These are phyloP conservation scores for Polymixis lichenea DNA, from an alignment of 2,888 invertebrate species.

Conservation along the genomic window DNA sequence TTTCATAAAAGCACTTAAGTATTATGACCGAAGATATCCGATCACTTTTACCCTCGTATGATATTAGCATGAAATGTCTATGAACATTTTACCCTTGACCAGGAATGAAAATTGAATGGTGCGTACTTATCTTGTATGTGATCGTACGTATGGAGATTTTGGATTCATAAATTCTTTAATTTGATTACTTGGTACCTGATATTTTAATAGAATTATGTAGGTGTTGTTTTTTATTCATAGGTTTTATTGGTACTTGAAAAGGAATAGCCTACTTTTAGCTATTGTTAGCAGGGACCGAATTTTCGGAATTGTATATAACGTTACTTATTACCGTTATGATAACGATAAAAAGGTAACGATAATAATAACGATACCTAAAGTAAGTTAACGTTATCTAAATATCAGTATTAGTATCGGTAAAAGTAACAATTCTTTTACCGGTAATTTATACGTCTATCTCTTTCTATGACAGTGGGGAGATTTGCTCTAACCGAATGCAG, in stretches of 20 bases:
- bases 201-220: background rate
- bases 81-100: constrained; percentile 66
- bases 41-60: constrained; percentile 65
- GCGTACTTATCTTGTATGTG: constrained; percentile 45
- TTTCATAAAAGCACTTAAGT: constrained; percentile 66
- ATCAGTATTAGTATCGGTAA: too few species aligned
- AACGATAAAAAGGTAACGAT: too few species aligned
- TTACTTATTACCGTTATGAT: too few species aligned
- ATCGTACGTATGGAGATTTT: constrained; percentile 46
- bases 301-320: too few species aligned
- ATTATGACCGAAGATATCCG: constrained; percentile 64
- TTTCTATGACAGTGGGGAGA: too few species aligned
- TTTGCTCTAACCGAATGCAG: too few species aligned
- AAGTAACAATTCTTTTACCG: too few species aligned
- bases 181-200: constrained; percentile 10
- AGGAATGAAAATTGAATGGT: constrained; percentile 66
- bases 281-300: too few species aligned
- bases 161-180: constrained; percentile 31
- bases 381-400: too few species aligned
- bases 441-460: too few species aligned
- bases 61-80: constrained; percentile 68
- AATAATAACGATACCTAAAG: too few species aligned
- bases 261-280: too few species aligned
- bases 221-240: background rate
- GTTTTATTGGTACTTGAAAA: background rate